phyloP scores from a whole-genome alignment of 2,113 vertebrate genomes.

The Triplophysa rosa region DNA sequence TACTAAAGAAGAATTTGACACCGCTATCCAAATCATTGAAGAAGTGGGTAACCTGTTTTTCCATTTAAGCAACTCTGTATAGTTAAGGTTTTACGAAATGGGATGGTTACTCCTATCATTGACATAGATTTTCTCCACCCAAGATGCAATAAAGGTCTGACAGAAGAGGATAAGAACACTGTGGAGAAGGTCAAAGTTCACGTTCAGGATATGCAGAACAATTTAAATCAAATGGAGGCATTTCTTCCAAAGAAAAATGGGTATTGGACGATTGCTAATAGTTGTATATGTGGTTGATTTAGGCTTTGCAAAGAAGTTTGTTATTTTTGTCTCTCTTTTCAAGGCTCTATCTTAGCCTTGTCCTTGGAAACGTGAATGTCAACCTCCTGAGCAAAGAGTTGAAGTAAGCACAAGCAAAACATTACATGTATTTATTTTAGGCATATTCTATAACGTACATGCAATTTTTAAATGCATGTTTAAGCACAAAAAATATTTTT shows the following conservation, averaged over 20 bases:
- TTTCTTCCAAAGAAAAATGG: constrained; percentile 95
- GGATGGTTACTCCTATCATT: neutral
- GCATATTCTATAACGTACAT: neutral
- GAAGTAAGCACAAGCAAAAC: constrained; percentile 79
- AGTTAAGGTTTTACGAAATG: neutral
- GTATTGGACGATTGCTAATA: constrained; percentile 63
- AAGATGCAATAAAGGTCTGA: constrained; percentile 72
- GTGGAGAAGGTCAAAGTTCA: constrained; percentile 76
- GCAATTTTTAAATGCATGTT: neutral
- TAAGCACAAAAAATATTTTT: no score
- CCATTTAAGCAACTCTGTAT: neutral
- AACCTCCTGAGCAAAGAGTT: constrained; percentile 92
- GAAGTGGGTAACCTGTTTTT: constrained; percentile 67
- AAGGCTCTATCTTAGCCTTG: constrained; percentile 92
- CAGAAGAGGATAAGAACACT: constrained; percentile 61
- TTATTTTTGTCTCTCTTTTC: constrained; percentile 27
- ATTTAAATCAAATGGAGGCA: constrained; percentile 93
- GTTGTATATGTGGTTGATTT: neutral
- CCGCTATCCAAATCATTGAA: constrained; percentile 76
- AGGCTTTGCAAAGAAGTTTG: neutral
- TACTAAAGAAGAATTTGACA: constrained; percentile 81
- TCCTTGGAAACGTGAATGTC: constrained; percentile 92
- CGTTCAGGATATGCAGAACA: constrained; percentile 79
- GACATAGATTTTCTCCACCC: neutral
- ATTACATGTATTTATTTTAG: neutral